Evolutionary conservation across 1,140 invertebrate genomes (phyloP).

Genomic region (Drosophila mojavensis): DNA sequence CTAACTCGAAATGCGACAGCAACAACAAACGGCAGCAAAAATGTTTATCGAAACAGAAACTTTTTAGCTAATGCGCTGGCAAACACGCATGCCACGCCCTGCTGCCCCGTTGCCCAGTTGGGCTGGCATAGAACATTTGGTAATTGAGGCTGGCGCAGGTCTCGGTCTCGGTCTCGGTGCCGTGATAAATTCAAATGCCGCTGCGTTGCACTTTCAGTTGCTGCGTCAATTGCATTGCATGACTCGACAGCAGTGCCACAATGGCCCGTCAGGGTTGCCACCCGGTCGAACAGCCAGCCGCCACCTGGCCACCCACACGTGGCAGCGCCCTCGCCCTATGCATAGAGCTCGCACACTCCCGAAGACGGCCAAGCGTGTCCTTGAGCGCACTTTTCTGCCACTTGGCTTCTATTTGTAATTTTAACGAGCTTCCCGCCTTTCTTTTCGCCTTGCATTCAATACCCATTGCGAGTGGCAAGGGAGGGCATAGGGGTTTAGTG

Average conservation of each 20-base stretch:
- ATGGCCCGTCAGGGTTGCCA: slow-evolving; percentile 13
- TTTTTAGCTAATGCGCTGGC: slow-evolving; percentile 51
- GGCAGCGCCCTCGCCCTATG: background rate
- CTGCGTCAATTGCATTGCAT: slow-evolving; percentile 45
- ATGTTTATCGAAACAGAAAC: slow-evolving; percentile 30
- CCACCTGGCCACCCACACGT: background rate
- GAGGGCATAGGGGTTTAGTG: background rate
- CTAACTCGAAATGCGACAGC: too few species aligned
- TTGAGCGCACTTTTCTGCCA: slow-evolving; percentile 81
- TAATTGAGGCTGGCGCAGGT: slow-evolving; percentile 53
- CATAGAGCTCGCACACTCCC: background rate
- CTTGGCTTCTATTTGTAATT: slow-evolving; percentile 82
- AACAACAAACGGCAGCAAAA: slow-evolving; percentile 15
- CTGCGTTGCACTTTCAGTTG: slow-evolving; percentile 28
- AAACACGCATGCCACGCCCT: slow-evolving; percentile 44
- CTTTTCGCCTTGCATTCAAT: slow-evolving; percentile 8
- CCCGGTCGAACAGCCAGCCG: background rate
- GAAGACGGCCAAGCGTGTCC: slow-evolving; percentile 70
- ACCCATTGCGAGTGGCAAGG: background rate
- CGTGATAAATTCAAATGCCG: slow-evolving; percentile 67
- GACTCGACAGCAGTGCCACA: slow-evolving; percentile 35
- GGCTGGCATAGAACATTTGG: slow-evolving; percentile 46
- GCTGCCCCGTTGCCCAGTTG: background rate
- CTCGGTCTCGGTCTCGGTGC: slow-evolving; percentile 46
- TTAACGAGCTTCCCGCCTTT: slow-evolving; percentile 70